phyloP scores from a whole-genome alignment of 1,140 invertebrate species.

The Drosophila navojoa region DNA sequence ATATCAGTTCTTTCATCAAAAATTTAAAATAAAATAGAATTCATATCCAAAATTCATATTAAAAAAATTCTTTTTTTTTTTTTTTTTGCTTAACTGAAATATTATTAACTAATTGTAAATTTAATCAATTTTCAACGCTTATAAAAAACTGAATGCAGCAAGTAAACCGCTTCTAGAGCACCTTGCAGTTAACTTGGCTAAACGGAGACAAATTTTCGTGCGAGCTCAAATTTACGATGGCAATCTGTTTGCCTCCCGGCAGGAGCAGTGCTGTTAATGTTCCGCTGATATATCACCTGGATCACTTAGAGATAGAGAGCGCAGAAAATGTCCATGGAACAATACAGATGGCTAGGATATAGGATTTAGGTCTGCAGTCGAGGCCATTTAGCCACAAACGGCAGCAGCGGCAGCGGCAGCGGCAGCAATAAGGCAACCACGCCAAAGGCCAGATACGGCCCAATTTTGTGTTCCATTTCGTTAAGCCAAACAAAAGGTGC shows the following conservation, averaged over 20 bases:
- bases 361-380: constrained; percentile 49
- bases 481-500: constrained; percentile 46
- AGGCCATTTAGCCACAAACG: constrained; percentile 33
- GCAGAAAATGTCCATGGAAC: constrained; percentile 38
- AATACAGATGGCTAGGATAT: constrained; percentile 30
- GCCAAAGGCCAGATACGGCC: constrained; percentile 56
- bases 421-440: constrained; percentile 53
- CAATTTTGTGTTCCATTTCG: constrained; percentile 37
- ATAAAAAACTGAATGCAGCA: neutral
- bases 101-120: too few species aligned
- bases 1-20: too few species aligned
- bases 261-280: constrained; percentile 7
- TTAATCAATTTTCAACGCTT: too few species aligned
- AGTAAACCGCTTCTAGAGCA: neutral
- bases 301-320: constrained; percentile 31
- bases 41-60: too few species aligned
- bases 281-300: constrained; percentile 43
- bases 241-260: neutral
- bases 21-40: too few species aligned
- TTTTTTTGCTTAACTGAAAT: too few species aligned
- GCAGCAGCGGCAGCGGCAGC: neutral
- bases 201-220: constrained; percentile 1
- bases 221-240: neutral
- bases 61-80: too few species aligned
- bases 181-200: neutral